These are phyloP conservation scores for Telenomus remus DNA, from an alignment of 1,140 invertebrate genomes.

Conservation along the genomic window DNA sequence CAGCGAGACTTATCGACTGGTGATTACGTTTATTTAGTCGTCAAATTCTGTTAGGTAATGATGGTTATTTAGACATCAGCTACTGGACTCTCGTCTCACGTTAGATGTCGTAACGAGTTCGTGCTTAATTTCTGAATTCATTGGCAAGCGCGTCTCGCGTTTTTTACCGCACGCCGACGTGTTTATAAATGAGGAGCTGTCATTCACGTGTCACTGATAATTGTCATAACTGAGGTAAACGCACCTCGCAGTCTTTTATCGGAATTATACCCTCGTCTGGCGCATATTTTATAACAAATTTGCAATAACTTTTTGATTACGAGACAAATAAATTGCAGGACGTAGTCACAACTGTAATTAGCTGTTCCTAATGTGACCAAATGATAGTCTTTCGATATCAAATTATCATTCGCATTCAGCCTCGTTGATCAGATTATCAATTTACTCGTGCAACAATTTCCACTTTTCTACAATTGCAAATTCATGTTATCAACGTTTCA, in stretches of 20 bases:
- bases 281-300: not conserved
- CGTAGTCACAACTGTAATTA: slow-evolving; percentile 1
- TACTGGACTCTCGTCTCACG: slow-evolving; percentile 28
- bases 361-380: slow-evolving; percentile 25
- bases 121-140: slow-evolving; percentile 24
- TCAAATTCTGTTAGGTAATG: slow-evolving; percentile 52
- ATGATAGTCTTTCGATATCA: slow-evolving; percentile 13
- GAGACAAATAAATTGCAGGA: slow-evolving; percentile 23
- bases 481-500: too few relatives aligned
- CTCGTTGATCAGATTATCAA: not conserved
- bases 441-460: too few relatives aligned
- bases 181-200: slow-evolving; percentile 40
- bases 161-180: slow-evolving; percentile 10
- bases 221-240: slow-evolving; percentile 38
- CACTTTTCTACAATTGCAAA: too few relatives aligned
- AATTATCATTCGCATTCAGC: not conserved
- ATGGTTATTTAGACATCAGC: slow-evolving; percentile 50
- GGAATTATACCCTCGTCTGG: too few relatives aligned
- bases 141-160: slow-evolving; percentile 23
- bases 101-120: slow-evolving; percentile 44
- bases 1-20: slow-evolving; percentile 23
- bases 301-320: slow-evolving; percentile 5
- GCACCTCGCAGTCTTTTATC: not conserved
- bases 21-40: slow-evolving; percentile 52
- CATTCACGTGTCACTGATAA: slow-evolving; percentile 45